Evolutionary conservation across 1,140 invertebrate genomes (phyloP), one percentile per base, ranked within the genome.

Genomic region (Bombus superbus): DNA sequence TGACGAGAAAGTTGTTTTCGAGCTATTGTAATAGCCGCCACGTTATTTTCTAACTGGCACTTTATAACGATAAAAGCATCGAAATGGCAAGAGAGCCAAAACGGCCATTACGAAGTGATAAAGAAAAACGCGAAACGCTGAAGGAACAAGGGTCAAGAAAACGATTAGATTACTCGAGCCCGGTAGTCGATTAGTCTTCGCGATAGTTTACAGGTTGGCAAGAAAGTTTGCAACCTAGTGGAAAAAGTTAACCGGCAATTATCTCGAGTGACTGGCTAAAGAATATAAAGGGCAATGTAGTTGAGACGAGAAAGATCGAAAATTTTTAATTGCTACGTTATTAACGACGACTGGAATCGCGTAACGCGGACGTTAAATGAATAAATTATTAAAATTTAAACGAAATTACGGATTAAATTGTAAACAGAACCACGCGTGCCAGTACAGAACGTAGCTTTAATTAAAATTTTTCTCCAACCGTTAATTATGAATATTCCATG

Each of bases 181-280:
- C 32, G 13, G 47, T 44, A 78, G 69, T 40, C 44, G 74, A 35
- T 83, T 76, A 25, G 38, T 57, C 73, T 28, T 32, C 47, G 64
- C 42, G 44, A 35, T 25, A 69, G 42, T 77, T 69, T 77, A 77
- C 35, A 53, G 73, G 57, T 77, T 35, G 28, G 3, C 9, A 35
- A 11, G 47, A 42, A 40, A 38, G 22, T 69, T 53, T 71, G 57
- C 18, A 76, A 53, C 9, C 44, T 13, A 22, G 25, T 13, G n/a
- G n/a, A 57, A 59, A 69, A 53, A 83, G 59, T 68, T 47, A 59
- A 40, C 35, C 11, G 53, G 11, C 64, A 71, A 83, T 83, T 83
- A 69, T 42, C 38, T 35, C 44, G 53, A 83, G 47, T 59, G 64
- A 66, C 35, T 69, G 25, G 38, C 25, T 11, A n/a, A n/a, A 32